A percentile compares a stretch with the other conserved stretches of the same genome.
These are phyloP conservation scores for Leucoma salicis DNA, from an alignment of 2,888 invertebrate genomes.

Conservation along the genomic window DNA sequence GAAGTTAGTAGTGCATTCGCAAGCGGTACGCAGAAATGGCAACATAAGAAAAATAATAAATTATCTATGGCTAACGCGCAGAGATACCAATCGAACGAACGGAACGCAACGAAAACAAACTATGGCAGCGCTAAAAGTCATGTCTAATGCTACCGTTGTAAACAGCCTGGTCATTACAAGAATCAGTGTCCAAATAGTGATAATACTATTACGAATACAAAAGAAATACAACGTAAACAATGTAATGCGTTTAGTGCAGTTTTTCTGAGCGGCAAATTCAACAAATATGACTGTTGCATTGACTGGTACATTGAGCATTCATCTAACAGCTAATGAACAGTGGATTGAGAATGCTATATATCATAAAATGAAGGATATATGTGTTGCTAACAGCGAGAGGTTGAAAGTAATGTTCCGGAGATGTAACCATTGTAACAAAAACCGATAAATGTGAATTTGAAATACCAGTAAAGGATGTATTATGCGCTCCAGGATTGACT, in stretches of 20 bases:
- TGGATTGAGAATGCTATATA: constrained; percentile 1
- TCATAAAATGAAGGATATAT: not conserved
- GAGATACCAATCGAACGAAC: not conserved
- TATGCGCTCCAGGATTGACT: not conserved
- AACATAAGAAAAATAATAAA: constrained; percentile 1
- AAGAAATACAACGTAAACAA: not conserved
- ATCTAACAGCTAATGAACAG: constrained; percentile 7
- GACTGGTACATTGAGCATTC: constrained; percentile 16
- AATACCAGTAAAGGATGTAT: not conserved
- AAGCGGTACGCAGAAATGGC: not conserved
- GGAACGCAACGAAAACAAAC: not conserved
- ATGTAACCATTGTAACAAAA: not conserved
- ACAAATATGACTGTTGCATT: constrained; percentile 24
- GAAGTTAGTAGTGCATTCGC: constrained; percentile 4
- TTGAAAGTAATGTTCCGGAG: not conserved
- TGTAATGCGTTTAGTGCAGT: constrained; percentile 23
- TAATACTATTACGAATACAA: not conserved
- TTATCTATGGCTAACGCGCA: not conserved
- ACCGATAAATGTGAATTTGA: not conserved
- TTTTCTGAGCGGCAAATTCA: constrained; percentile 16
- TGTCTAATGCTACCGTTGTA: constrained; percentile 1
- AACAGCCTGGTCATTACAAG: not conserved
- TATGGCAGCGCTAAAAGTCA: too few relatives aligned
- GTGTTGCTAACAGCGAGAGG: not conserved
- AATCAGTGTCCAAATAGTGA: not conserved